Percentiles rank a stretch among this genome's conserved stretches.
Conservation (phyloP, 1,140 invertebrate species). For the Drusus annulatus region DNA sequence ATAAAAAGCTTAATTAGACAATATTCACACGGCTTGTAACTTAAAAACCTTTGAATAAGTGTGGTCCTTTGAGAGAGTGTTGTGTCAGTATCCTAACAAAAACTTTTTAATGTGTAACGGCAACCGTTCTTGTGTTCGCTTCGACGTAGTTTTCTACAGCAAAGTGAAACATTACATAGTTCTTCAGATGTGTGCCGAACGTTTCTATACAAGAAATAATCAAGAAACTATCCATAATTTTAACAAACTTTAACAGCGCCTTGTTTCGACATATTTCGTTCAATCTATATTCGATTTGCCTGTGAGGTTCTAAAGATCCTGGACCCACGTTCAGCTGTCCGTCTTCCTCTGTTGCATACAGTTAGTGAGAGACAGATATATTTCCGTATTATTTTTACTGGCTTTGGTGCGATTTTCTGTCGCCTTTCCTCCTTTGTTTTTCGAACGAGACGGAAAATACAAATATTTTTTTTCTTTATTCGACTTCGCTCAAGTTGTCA, state of each 20-base stretch:
- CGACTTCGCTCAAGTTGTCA: conserved; percentile 7
- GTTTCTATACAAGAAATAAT: conserved; percentile 71
- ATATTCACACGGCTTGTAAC: conserved; percentile 28
- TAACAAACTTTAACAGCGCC: conserved; percentile 71
- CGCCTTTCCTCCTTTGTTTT: conserved; percentile 6
- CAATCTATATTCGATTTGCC: conserved; percentile 64
- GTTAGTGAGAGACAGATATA: conserved; percentile 60
- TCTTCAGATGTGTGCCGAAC: conserved; percentile 73
- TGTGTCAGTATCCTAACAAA: conserved; percentile 62
- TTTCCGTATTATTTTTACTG: conserved; percentile 9
- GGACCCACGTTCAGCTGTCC: conserved; percentile 37
- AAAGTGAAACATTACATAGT: conserved; percentile 69
- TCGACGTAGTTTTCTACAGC: conserved; percentile 68
- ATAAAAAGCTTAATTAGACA: neutral
- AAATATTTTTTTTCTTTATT: conserved; percentile 8
- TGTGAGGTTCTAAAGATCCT: conserved; percentile 62
- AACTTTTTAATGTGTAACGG: conserved; percentile 72
- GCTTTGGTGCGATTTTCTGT: conserved; percentile 37
- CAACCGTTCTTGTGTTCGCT: conserved; percentile 70
- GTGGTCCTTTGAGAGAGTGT: conserved; percentile 17
- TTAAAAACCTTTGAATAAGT: conserved; percentile 35
- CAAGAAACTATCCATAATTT: conserved; percentile 73
- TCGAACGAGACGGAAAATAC: conserved; percentile 26
- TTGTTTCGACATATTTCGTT: conserved; percentile 32
- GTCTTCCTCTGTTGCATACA: conserved; percentile 63